Evolutionary conservation across 1,140 invertebrate species (phyloP), one percentile per base, ranked within the genome.

Genomic region (Colletes latitarsis): DNA sequence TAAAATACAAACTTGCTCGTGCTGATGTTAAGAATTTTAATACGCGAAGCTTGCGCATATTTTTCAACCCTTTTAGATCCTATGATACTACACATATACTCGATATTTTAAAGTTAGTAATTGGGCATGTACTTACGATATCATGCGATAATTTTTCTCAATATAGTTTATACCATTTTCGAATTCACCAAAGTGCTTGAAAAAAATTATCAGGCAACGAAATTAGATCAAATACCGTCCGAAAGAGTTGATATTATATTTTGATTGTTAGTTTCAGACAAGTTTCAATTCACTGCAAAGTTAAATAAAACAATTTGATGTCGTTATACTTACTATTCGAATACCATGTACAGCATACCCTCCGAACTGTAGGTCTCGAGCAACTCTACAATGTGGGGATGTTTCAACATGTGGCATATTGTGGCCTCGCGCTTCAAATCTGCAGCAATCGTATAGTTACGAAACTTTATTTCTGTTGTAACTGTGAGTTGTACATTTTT

Each of bases 311-410:
- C 73, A 85, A 39, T 57, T 55, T 60, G 10, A 19, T 60, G 4
- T 49, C 9, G 63, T 17, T 69, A 90, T 91, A 96, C 98, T 98
- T 95, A 99, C 98, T 98, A 99, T 96, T 99, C 98, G 94, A 99
- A 99, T 81, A 99, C 98, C 98, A 99, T 99, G 92, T 99, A 99
- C 4, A 99, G 95, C 97, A 99, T 99, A 89, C 98, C 98, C 94
- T 99, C 98, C 10, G 98, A 99, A 89, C 98, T 99, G 95, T 99
- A 99, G 0, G 98, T 99, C 94, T 99, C 99, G 75, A 99, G 94
- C 46, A 99, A 95, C 93, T 99, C 98, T 67, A 99, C 98, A 84
- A 99, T 99, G 93, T 99, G 98, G 5, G 98, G 98, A 95, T 99
- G 99, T 93, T 99, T 99, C 82, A 99, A 94, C 97, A 99, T 98